Base-by-base conservation (phyloP, 2,797 vertebrate species). In the Florisuga fusca region DNA sequence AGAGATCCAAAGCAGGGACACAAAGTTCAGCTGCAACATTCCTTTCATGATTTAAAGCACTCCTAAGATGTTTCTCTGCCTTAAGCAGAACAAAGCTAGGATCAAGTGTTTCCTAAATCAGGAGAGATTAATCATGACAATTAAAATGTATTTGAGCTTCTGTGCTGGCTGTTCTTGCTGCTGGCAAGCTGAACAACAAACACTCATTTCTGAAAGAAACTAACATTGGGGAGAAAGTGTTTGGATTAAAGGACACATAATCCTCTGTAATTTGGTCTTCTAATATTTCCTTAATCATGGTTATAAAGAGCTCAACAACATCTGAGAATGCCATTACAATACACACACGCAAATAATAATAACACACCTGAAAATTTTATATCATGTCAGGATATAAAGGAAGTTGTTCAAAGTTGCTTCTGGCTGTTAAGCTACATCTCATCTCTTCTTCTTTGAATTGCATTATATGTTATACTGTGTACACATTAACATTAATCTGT, bases 201-300 rank as follows among this genome's bases (percentile, higher is more conserved):
- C 78, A 5, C 46, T 62, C 45, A 34, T 78, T 91, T 88, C 82
- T 89, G 83, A 93, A 96, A 61, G 87, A 29, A 75, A 23, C 54
- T 61, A 90, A 62, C 69, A 71, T 29, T n/a, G 62, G 91, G 89
- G 87, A 89, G 36, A 7, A 68, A 73, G 25, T 15, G 58, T 72
- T 87, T 91, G 78, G 71, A 95, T 96, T 94, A 96, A 97, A 98
- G 69, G 88, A 77, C 82, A 73, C 67, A 72, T 41, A 41, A 91
- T 91, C 90, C 54, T 62, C 80, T 87, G 48, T 63, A 79, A 89
- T 93, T 94, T 88, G 86, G 55, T 74, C 74, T 75, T 91, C 85
- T 89, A 79, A 73, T 87, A 71, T n/a, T 63, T 95, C 63, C 66
- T 87, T 73, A 53, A 88, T 71, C 36, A 16, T 31, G 48, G 29